These are phyloP conservation scores for Anadara kagoshimensis DNA, from an alignment of 1,140 invertebrate genomes.

Conservation along the genomic window DNA sequence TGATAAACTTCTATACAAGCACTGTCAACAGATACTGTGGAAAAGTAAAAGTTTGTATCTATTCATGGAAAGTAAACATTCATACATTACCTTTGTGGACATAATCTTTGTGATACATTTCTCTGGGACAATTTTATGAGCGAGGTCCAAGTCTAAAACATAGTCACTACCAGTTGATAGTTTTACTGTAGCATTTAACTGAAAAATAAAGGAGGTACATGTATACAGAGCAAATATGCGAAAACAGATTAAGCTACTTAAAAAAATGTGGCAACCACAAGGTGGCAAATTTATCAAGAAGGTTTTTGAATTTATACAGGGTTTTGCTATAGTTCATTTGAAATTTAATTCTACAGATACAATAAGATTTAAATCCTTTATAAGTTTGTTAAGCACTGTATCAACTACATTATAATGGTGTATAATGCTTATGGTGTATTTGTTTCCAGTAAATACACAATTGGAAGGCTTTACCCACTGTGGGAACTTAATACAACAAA, in stretches of 20 bases:
- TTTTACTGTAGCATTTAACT: slow-evolving; percentile 81
- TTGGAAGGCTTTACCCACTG: too few species aligned
- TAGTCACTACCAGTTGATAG: slow-evolving; percentile 76
- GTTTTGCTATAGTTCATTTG: neutral
- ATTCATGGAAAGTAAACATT: neutral
- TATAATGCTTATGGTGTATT: too few species aligned
- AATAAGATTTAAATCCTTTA: too few species aligned
- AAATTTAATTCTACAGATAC: neutral
- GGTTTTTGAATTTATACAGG: neutral
- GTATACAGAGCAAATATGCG: neutral
- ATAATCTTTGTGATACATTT: slow-evolving; percentile 81
- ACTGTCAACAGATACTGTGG: neutral
- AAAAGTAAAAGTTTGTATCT: neutral
- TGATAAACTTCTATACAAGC: neutral
- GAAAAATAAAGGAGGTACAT: slow-evolving; percentile 38
- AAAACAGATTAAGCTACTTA: neutral
- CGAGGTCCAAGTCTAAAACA: slow-evolving; percentile 81
- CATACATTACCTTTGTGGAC: slow-evolving; percentile 80
- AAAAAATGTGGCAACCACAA: too few species aligned
- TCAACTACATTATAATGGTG: too few species aligned
- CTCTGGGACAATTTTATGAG: slow-evolving; percentile 82
- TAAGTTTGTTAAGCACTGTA: too few species aligned
- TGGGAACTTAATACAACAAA: too few species aligned
- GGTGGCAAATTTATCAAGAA: too few species aligned
- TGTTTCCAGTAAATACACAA: too few species aligned